Conservation (phyloP, 2,888 invertebrate genomes). For the Tetragonisca angustula region DNA sequence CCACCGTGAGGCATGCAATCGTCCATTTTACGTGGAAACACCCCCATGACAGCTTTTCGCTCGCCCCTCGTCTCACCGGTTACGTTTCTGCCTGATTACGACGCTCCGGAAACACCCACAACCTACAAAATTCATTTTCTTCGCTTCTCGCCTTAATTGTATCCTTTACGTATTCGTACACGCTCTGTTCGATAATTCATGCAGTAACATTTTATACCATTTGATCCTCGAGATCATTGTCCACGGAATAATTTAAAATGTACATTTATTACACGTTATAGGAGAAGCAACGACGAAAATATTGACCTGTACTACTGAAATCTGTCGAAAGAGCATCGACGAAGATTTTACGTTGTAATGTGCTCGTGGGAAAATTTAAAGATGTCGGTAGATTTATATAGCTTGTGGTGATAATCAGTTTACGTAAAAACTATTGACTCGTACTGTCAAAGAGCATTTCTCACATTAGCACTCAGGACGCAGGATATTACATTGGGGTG, state of each 20-base stretch:
- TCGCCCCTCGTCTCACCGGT: not conserved
- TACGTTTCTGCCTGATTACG: conserved; percentile 24
- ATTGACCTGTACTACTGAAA: not conserved
- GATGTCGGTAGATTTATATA: no score
- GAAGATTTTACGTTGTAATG: not conserved
- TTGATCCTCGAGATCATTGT: no score
- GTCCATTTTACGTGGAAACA: conserved; percentile 55
- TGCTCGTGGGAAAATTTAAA: no score
- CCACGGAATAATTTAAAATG: not conserved
- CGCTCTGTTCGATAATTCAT: not conserved
- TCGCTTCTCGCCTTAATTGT: not conserved
- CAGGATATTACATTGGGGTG: no score
- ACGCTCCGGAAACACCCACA: conserved; percentile 5
- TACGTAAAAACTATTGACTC: no score
- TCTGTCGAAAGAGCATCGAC: not conserved
- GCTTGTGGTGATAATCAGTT: no score
- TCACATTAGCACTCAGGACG: no score
- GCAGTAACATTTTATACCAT: not conserved
- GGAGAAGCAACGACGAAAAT: not conserved
- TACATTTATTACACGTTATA: not conserved
- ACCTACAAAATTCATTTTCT: not conserved
- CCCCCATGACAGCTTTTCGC: conserved; percentile 46
- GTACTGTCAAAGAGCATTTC: no score
- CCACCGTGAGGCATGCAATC: conserved; percentile 61
- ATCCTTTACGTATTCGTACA: not conserved